Evolutionary conservation across 53 echinoderm and acorn worm species (phyloP).

Genomic region (Henricia sp.): DNA sequence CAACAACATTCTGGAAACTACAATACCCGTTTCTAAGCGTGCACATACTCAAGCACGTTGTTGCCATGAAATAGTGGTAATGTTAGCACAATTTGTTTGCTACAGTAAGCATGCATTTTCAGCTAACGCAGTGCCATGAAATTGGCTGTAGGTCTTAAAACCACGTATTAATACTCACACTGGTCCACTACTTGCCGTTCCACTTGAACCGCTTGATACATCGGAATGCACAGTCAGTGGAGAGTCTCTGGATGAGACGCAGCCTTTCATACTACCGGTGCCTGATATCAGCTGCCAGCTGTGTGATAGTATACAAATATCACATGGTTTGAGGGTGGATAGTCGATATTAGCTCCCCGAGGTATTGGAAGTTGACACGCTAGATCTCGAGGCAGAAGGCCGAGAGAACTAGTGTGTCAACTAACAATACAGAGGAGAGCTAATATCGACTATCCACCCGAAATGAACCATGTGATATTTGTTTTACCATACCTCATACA

Average conservation of each 20-base stretch:
- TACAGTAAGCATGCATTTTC: no score
- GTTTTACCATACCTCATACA: no score
- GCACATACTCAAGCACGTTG: no score
- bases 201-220: slow-evolving; percentile 71
- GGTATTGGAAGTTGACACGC: no score
- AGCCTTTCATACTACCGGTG: slow-evolving; percentile 77
- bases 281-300: slow-evolving; percentile 88
- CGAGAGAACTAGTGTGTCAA: no score
- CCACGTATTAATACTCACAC: slow-evolving; percentile 37
- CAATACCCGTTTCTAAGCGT: no score
- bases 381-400: no score
- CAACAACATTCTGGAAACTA: no score
- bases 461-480: no score
- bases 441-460: no score
- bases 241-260: slow-evolving; percentile 75
- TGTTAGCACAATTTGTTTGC: not conserved
- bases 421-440: no score
- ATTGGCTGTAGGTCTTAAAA: not conserved
- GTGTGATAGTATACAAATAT: slow-evolving; percentile 10
- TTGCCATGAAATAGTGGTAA: not conserved
- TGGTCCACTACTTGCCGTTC: slow-evolving; percentile 64
- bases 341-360: no score
- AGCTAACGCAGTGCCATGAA: not conserved
- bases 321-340: not conserved
- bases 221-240: slow-evolving; percentile 75